phyloP scores from a whole-genome alignment of 1,140 invertebrate genomes.

The Cotesia glomerata region DNA sequence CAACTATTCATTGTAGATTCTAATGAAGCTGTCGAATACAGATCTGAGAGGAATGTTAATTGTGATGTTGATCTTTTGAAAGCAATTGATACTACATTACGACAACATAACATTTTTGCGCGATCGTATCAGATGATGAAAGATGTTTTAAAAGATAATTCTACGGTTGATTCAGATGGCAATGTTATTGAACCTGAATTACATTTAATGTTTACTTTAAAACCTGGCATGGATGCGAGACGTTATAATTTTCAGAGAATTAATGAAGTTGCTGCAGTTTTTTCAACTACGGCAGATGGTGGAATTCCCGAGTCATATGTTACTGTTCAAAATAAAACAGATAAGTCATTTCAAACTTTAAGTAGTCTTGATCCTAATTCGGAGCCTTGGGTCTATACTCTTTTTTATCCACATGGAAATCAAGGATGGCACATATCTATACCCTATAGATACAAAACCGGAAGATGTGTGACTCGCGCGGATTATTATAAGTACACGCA shows the following conservation, averaged over 20 bases:
- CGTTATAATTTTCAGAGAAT: constrained; percentile 11
- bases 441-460: neutral
- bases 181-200: constrained; percentile 12
- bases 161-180: neutral
- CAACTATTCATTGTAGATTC: neutral
- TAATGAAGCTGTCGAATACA: neutral
- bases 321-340: constrained; percentile 3
- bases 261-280: constrained; percentile 22
- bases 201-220: constrained; percentile 1
- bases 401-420: constrained; percentile 13
- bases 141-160: neutral
- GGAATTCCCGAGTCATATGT: constrained; percentile 14
- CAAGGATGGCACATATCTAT: constrained; percentile 8
- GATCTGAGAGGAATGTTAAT: neutral
- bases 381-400: constrained; percentile 9
- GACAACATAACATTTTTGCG: constrained; percentile 3
- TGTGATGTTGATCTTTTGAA: neutral
- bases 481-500: constrained; percentile 5
- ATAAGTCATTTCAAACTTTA: neutral
- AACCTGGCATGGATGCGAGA: constrained; percentile 6
- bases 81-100: constrained; percentile 1
- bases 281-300: constrained; percentile 17
- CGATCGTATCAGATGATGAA: constrained; percentile 12
- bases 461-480: neutral
- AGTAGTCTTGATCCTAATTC: constrained; percentile 8